A percentile compares a stretch with the other conserved stretches of the same genome.
These are phyloP conservation scores for Acanthopleura granulata DNA, from an alignment of 2,888 invertebrate species.

Conservation along the genomic window DNA sequence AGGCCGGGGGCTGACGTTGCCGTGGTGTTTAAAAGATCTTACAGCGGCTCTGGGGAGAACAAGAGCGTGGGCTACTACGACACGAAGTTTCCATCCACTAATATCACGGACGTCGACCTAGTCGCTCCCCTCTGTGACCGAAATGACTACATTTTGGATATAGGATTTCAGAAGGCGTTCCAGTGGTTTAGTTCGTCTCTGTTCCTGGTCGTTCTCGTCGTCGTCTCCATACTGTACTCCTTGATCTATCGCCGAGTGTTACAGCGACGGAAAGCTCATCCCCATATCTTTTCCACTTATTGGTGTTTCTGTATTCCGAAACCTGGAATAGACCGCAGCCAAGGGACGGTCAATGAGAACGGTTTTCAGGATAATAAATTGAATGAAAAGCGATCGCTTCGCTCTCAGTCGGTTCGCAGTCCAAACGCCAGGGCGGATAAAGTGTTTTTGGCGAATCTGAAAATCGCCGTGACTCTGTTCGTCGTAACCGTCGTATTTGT, in stretches of 20 bases:
- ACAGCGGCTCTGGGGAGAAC: background rate
- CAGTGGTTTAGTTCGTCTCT: slow-evolving; percentile 59
- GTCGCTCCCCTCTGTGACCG: slow-evolving; percentile 31
- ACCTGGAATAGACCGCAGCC: background rate
- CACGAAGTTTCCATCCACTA: background rate
- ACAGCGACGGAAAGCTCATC: background rate
- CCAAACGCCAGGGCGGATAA: slow-evolving; percentile 8
- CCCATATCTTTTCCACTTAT: slow-evolving; percentile 1
- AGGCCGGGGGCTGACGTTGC: background rate
- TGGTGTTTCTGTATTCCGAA: slow-evolving; percentile 7
- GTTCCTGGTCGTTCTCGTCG: slow-evolving; percentile 61
- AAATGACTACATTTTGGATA: slow-evolving; percentile 45
- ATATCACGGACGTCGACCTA: background rate
- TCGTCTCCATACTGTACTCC: slow-evolving; percentile 64
- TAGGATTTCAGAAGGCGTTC: slow-evolving; percentile 47
- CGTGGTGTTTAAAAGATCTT: background rate
- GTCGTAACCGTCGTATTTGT: slow-evolving; percentile 14
- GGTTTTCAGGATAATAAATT: background rate
- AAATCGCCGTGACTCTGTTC: slow-evolving; percentile 10
- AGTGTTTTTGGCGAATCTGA: background rate
- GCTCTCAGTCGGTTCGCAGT: background rate
- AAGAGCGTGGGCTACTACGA: background rate
- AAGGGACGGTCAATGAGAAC: slow-evolving; percentile 10
- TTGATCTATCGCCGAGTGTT: slow-evolving; percentile 42
- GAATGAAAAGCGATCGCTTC: slow-evolving; percentile 5